These are phyloP conservation scores for Panurus biarmicus DNA, from an alignment of 2,113 vertebrate species.

Conservation along the genomic window DNA sequence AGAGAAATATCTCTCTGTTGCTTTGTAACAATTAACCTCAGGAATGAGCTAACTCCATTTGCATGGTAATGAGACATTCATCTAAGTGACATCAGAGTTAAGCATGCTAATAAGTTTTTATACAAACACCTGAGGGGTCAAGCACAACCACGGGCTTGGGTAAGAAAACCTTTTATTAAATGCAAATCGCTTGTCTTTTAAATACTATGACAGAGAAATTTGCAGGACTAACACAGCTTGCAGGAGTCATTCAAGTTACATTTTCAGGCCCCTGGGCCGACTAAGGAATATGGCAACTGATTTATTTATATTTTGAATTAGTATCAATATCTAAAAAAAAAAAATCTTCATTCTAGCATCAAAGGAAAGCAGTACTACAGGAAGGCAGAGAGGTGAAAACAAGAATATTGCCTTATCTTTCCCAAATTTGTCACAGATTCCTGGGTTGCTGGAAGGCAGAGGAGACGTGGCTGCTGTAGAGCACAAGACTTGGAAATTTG, in stretches of 20 bases:
- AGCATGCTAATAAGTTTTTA: slow-evolving; percentile 52
- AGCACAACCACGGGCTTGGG: not conserved
- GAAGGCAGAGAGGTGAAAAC: not conserved
- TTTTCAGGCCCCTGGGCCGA: not conserved
- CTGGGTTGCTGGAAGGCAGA: not conserved
- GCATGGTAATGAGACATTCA: slow-evolving; percentile 54
- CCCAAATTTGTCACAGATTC: not conserved
- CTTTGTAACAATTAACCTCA: slow-evolving; percentile 52
- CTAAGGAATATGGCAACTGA: not conserved
- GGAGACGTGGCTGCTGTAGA: not conserved
- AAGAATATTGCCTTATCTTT: not conserved
- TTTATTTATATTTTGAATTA: slow-evolving; percentile 5
- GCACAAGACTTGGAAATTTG: not conserved
- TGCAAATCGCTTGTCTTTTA: slow-evolving; percentile 44
- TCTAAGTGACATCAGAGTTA: not conserved
- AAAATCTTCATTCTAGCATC: slow-evolving; percentile 1
- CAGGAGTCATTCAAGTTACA: not conserved
- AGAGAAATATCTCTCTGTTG: not conserved
- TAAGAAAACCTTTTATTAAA: slow-evolving; percentile 53
- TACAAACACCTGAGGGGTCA: slow-evolving; percentile 56
- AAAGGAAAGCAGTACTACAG: not conserved
- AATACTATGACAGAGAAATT: not conserved
- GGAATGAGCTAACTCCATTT: slow-evolving; percentile 30
- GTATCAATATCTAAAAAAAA: not conserved
- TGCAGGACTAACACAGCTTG: not conserved